Evolutionary conservation across 2,888 invertebrate species (phyloP), one percentile per base, ranked within the genome.

Genomic region (Halictus quadricinctus): DNA sequence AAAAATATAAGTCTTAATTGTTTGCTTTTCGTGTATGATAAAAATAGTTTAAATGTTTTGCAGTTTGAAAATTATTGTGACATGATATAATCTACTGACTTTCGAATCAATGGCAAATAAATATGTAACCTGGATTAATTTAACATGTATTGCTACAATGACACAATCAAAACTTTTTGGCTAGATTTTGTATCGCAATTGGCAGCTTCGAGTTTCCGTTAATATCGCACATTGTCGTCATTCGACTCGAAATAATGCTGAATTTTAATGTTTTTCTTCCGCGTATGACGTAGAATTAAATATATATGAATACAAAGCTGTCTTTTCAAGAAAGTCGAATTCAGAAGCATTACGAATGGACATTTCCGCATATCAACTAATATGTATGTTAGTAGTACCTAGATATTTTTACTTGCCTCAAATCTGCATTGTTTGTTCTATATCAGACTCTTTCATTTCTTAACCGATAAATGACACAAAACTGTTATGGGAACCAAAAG

Each of bases 81-180:
- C 15, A 29, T 18, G 6, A 64, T 15, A 25, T 13, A 12, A n/a
- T 25, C 4, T 5, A 5, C 25, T 1, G 13, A 60, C 12, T 6
- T 25, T 25, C n/a, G 13, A 60, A 25, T 13, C 8, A 41, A 41
- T 69, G 18, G 41, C 21, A 18, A 21, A 41, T 69, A 43, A 69
- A 41, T 43, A 8, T 43, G 41, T 21, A 10, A 69, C 21, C 10
- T 21, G 21, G 43, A 84, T 76, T 87, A 84, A 84, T 87, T 80
- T 84, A 60, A 77, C 15, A 41, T 36, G 36, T 75, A 70, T 75
- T 78, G 70, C 80, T 58, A 81, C 66, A 82, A 79, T 58, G 48
- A 54, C 60, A 8, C 29, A 21, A 41, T 48, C 41, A 60, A 80
- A 83, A 85, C 54, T 54, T 79, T 82, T 79, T 84, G 79, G 70